phyloP scores from a whole-genome alignment of 2,888 invertebrate genomes.

The Kryphioiulus occultus region DNA sequence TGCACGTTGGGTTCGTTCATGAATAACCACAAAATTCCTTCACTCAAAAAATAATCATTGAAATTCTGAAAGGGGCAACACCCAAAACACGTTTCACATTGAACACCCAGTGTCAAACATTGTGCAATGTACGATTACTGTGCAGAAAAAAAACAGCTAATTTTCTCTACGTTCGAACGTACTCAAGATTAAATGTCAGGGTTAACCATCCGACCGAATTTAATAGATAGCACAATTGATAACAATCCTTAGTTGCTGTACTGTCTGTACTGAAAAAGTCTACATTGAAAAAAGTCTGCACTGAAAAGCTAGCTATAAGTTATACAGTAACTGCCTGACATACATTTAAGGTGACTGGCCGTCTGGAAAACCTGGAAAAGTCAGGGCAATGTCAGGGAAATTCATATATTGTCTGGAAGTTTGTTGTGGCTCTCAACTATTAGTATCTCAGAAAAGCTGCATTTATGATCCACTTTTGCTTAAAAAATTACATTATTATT shows the following conservation, averaged over 20 bases:
- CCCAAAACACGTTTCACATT: not conserved
- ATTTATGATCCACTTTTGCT: too few species aligned
- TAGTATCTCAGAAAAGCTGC: too few species aligned
- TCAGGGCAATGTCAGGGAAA: too few species aligned
- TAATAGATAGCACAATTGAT: not conserved
- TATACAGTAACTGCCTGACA: too few species aligned
- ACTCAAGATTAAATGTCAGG: not conserved
- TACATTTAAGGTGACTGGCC: too few species aligned
- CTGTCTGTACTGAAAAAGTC: not conserved
- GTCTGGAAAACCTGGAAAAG: too few species aligned
- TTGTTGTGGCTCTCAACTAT: too few species aligned
- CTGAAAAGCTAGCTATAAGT: too few species aligned
- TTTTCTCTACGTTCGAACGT: not conserved
- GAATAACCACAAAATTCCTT: not conserved
- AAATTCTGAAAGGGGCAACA: not conserved
- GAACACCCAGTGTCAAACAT: not conserved
- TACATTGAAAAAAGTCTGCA: too few species aligned
- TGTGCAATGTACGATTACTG: not conserved
- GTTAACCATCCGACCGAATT: not conserved
- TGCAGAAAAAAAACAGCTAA: not conserved
- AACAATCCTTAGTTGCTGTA: not conserved
- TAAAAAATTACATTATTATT: too few species aligned
- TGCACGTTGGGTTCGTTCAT: not conserved
- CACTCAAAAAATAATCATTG: not conserved
- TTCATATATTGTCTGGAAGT: too few species aligned